A percentile compares a stretch with the other conserved stretches of the same genome.
Evolutionary conservation across 2,888 invertebrate species (phyloP).

Genomic region (Mesoligia furuncula): DNA sequence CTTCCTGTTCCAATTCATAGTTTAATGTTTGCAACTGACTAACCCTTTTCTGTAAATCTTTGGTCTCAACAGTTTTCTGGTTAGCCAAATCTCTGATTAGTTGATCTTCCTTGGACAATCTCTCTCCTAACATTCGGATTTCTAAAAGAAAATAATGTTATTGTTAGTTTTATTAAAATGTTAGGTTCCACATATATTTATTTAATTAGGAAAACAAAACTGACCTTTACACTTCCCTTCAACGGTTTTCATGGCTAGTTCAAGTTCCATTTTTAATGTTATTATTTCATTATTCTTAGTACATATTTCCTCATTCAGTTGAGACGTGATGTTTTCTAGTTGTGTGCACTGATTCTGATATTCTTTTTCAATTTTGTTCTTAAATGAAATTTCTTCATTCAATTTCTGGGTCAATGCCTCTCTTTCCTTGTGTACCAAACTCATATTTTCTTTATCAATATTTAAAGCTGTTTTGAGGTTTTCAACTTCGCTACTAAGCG

Average conservation of each 20-base stretch:
- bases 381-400: slow-evolving; percentile 64
- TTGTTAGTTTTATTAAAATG: slow-evolving; percentile 3
- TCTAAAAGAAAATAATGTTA: slow-evolving; percentile 65
- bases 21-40: slow-evolving; percentile 64
- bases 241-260: slow-evolving; percentile 61
- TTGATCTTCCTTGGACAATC: slow-evolving; percentile 56
- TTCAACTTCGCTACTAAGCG: slow-evolving; percentile 68
- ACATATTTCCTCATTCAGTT: slow-evolving; percentile 68
- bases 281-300: slow-evolving; percentile 60
- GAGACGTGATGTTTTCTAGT: slow-evolving; percentile 63
- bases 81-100: slow-evolving; percentile 56
- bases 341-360: slow-evolving; percentile 69
- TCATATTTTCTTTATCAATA: slow-evolving; percentile 58
- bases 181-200: neutral
- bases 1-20: slow-evolving; percentile 67
- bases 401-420: slow-evolving; percentile 66
- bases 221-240: slow-evolving; percentile 72
- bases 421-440: slow-evolving; percentile 66
- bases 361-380: slow-evolving; percentile 71
- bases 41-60: slow-evolving; percentile 63
- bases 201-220: slow-evolving; percentile 7
- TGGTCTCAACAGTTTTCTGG: slow-evolving; percentile 65
- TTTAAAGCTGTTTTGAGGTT: slow-evolving; percentile 64
- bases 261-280: slow-evolving; percentile 59
- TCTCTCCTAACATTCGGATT: slow-evolving; percentile 63